Percentiles rank a stretch among this genome's conserved stretches.
phyloP scores from a whole-genome alignment of 2,888 invertebrate genomes.

The Altica lythri region DNA sequence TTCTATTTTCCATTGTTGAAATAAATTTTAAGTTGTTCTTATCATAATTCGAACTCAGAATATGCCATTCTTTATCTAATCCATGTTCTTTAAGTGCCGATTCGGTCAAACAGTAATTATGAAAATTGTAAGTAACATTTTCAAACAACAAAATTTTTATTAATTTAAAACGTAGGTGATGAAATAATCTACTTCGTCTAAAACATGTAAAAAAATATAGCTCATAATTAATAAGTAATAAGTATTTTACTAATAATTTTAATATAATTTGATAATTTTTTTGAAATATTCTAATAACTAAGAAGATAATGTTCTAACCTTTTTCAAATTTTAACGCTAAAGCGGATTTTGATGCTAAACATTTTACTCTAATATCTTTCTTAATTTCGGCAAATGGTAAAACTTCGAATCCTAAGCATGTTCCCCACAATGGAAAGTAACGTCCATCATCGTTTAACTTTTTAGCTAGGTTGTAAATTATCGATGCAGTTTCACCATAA shows the following conservation, averaged over 20 bases:
- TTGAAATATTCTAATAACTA: no score
- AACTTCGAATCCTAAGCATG: conserved; percentile 86
- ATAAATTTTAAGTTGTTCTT: conserved; percentile 69
- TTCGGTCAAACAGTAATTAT: conserved; percentile 51
- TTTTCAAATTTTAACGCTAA: conserved; percentile 63
- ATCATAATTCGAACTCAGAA: conserved; percentile 74
- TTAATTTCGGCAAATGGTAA: conserved; percentile 65
- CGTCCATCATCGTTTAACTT: conserved; percentile 68
- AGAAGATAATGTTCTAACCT: no score
- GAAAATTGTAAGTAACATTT: conserved; percentile 64
- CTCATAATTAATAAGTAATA: not conserved
- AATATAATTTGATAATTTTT: not conserved
- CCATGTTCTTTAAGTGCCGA: conserved; percentile 59
- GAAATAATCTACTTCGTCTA: conserved; percentile 67
- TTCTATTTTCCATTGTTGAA: conserved; percentile 74
- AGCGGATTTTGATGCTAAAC: conserved; percentile 63
- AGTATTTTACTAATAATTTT: not conserved
- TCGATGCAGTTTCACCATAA: conserved; percentile 75
- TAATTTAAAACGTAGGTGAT: conserved; percentile 63
- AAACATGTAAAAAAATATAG: conserved; percentile 38
- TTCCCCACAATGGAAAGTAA: conserved; percentile 86
- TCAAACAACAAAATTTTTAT: conserved; percentile 64
- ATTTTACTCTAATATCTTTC: conserved; percentile 65
- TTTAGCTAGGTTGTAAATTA: conserved; percentile 70
- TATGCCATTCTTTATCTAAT: conserved; percentile 67